These are phyloP conservation scores for Prietella phreatophila DNA, from an alignment of 2,113 vertebrate genomes.

Conservation along the genomic window DNA sequence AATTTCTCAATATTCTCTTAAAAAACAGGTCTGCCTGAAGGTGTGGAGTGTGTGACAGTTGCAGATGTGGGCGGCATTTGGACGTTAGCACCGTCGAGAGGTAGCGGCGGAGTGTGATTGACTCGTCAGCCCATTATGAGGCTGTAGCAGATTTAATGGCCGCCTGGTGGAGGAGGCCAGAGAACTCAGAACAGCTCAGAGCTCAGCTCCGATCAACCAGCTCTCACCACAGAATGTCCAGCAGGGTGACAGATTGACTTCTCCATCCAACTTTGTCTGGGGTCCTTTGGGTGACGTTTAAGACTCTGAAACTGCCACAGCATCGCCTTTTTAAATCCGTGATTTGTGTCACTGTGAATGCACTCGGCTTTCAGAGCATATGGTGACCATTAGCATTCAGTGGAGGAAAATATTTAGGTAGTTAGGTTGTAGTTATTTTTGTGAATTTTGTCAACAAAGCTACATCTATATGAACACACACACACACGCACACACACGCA, in stretches of 20 bases:
- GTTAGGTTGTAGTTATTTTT: not conserved
- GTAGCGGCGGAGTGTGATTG: conserved; percentile 78
- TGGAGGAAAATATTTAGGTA: not conserved
- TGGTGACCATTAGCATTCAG: conserved; percentile 31
- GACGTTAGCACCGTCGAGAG: conserved; percentile 77
- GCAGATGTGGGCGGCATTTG: conserved; percentile 80
- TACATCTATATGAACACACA: not conserved
- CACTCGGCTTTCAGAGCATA: conserved; percentile 5
- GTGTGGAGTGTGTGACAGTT: conserved; percentile 67
- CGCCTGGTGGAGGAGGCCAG: conserved; percentile 76
- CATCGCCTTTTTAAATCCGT: not conserved
- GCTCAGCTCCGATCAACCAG: conserved; percentile 82
- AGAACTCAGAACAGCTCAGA: conserved; percentile 79
- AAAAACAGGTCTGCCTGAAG: conserved; percentile 25
- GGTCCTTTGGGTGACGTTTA: conserved; percentile 23
- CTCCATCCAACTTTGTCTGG: conserved; percentile 43
- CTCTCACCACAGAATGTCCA: conserved; percentile 66
- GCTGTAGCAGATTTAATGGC: conserved; percentile 85
- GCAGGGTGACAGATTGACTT: conserved; percentile 45
- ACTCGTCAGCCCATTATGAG: conserved; percentile 86
- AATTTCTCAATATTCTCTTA: conserved; percentile 40
- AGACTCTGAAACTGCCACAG: conserved; percentile 18
- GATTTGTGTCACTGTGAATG: conserved; percentile 27
- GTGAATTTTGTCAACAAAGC: not conserved
- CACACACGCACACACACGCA: not conserved